Percentiles rank a stretch among this genome's conserved stretches.
Conservation (phyloP, 1,140 invertebrate genomes). For the Colletes gigas region DNA sequence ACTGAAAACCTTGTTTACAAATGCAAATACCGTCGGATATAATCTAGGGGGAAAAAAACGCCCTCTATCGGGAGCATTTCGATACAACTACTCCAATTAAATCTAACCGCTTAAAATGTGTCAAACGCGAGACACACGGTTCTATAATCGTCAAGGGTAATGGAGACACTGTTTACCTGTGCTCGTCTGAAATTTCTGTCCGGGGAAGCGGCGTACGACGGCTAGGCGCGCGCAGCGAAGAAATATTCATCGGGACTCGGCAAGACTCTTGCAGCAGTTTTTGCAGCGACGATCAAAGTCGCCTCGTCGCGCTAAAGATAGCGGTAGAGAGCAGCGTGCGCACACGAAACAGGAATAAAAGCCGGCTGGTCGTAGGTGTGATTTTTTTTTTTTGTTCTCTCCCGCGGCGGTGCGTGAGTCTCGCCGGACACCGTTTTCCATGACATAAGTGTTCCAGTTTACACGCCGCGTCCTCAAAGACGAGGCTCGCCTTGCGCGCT, state of each 20-base stretch:
- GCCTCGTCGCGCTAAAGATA: slow-evolving; percentile 16
- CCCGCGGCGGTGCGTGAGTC: slow-evolving; percentile 8
- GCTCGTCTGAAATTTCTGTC: too few species aligned
- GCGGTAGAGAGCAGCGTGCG: background rate
- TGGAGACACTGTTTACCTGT: too few species aligned
- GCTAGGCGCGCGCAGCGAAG: background rate
- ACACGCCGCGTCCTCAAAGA: slow-evolving; percentile 30
- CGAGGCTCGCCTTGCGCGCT: slow-evolving; percentile 46
- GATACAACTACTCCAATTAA: too few species aligned
- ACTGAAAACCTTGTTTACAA: too few species aligned
- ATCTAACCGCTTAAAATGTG: too few species aligned
- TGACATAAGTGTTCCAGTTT: slow-evolving; percentile 43
- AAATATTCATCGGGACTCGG: background rate
- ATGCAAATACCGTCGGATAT: too few species aligned
- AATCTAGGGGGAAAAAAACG: too few species aligned
- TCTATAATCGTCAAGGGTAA: too few species aligned
- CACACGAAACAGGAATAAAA: background rate
- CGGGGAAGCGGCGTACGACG: too few species aligned
- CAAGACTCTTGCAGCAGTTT: background rate
- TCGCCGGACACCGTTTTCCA: slow-evolving; percentile 29
- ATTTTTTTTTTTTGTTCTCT: slow-evolving; percentile 4
- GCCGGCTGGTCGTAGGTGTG: slow-evolving; percentile 1
- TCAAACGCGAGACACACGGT: too few species aligned
- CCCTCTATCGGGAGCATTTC: too few species aligned
- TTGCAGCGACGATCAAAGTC: slow-evolving; percentile 29